Conservation (phyloP, 2,113 vertebrate species). For the Urocitellus parryii region DNA sequence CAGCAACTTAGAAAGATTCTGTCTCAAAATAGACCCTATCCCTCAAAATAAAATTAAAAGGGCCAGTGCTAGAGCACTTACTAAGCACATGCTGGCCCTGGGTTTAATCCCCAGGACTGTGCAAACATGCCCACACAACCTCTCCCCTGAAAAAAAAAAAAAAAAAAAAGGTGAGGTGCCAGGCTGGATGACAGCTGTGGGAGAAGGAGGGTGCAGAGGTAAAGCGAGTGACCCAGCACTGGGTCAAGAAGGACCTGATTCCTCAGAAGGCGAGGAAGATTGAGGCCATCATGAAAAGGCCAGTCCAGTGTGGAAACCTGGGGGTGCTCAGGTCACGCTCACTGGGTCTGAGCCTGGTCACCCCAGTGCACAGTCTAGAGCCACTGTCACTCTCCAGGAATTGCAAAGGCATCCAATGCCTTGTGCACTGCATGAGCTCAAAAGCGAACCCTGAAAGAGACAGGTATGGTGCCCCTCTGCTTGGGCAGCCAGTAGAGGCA, state of each 20-base stretch:
- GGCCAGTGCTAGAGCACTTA: background rate
- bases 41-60: background rate
- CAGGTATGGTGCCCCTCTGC: fast-evolving
- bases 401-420: background rate
- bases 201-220: background rate
- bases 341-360: background rate
- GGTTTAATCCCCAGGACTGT: background rate
- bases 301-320: fast-evolving
- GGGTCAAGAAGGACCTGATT: background rate
- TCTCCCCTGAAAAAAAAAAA: background rate
- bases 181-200: background rate
- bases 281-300: background rate
- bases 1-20: background rate
- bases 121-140: background rate
- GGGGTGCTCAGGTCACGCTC: fast-evolving
- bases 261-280: background rate
- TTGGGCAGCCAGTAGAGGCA: background rate
- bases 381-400: background rate
- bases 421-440: background rate
- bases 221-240: fast-evolving
- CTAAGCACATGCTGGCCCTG: background rate
- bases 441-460: background rate
- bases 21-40: background rate
- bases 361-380: background rate
- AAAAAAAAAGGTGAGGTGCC: background rate